phyloP scores from a whole-genome alignment of 2,888 invertebrate species.

The Pteria penguin region DNA sequence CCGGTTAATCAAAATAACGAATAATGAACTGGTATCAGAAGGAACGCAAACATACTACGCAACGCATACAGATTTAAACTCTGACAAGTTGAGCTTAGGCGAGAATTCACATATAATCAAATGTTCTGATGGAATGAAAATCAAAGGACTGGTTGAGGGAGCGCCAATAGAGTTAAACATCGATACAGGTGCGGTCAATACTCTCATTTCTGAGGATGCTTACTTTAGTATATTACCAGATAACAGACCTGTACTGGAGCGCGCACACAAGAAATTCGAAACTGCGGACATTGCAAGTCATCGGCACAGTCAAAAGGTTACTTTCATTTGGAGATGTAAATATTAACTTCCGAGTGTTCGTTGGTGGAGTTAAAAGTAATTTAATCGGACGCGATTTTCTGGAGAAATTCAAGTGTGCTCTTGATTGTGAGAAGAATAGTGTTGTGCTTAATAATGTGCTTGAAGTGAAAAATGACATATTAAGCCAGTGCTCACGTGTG shows the following conservation, averaged over 20 bases:
- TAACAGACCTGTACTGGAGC: slow-evolving; percentile 8
- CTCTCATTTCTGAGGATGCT: slow-evolving; percentile 11
- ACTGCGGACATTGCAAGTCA: neutral
- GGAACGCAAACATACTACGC: neutral
- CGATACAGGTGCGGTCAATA: neutral
- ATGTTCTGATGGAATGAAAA: neutral
- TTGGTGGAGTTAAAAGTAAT: neutral
- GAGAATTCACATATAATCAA: neutral
- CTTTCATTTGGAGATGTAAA: neutral
- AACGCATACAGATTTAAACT: neutral
- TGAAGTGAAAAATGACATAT: neutral
- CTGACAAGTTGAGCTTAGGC: neutral
- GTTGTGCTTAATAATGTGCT: neutral
- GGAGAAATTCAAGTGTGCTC: neutral
- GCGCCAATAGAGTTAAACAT: neutral
- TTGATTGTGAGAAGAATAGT: neutral
- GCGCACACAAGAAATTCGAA: neutral
- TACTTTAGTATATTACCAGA: neutral
- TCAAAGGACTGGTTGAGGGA: neutral
- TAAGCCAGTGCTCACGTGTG: neutral
- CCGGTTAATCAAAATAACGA: neutral
- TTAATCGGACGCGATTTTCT: slow-evolving; percentile 1
- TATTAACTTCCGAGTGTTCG: slow-evolving; percentile 2
- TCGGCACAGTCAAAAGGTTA: neutral
- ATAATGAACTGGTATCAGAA: neutral